phyloP scores from a whole-genome alignment of 2,113 vertebrate genomes.

The Alethe castanea region DNA sequence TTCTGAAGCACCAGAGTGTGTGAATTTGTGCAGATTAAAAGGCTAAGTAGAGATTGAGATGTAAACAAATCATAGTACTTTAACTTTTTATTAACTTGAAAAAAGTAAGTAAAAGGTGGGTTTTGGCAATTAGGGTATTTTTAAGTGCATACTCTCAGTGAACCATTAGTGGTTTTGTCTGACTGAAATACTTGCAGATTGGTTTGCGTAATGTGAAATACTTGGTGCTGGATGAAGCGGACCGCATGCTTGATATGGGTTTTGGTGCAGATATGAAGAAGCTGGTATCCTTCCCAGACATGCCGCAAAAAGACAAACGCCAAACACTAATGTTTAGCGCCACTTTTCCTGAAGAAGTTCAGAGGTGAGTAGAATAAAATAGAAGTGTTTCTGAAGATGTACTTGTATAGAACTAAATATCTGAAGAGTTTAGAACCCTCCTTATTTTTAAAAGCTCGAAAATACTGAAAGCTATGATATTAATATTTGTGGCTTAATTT shows the following conservation, averaged over 20 bases:
- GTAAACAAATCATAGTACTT: not conserved
- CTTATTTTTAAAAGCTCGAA: not conserved
- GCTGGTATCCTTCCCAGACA: slow-evolving; percentile 80
- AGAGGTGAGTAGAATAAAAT: slow-evolving; percentile 73
- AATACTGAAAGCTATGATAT: not conserved
- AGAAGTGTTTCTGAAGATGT: not conserved
- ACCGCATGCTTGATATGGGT: slow-evolving; percentile 97
- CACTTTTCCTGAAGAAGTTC: slow-evolving; percentile 91
- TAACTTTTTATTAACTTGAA: not conserved
- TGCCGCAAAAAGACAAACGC: slow-evolving; percentile 85
- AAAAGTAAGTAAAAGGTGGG: not conserved
- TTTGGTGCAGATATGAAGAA: slow-evolving; percentile 88
- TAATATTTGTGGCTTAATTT: not conserved
- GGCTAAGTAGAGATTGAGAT: not conserved
- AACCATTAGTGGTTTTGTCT: not conserved
- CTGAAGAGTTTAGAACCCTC: not conserved
- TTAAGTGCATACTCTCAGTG: fast-evolving
- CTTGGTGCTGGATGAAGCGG: slow-evolving; percentile 93
- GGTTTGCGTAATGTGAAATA: slow-evolving; percentile 82
- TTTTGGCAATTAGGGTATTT: not conserved
- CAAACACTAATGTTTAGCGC: slow-evolving; percentile 97
- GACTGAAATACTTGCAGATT: slow-evolving; percentile 70
- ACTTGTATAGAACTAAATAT: not conserved
- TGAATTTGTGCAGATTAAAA: not conserved
- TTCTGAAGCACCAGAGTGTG: not conserved